Conservation (phyloP, 2,888 invertebrate genomes). For the Opisthograptis luteolata region DNA sequence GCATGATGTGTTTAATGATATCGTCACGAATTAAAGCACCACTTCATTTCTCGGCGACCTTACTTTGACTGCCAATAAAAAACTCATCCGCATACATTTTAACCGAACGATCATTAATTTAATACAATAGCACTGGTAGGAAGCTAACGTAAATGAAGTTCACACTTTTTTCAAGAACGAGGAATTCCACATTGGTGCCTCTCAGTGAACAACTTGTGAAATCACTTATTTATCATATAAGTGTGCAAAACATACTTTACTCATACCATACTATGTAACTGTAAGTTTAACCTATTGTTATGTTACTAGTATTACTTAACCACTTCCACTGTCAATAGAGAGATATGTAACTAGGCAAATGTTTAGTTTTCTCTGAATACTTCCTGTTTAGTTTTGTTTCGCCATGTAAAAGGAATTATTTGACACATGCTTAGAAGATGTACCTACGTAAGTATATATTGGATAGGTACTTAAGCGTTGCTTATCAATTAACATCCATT, state of each 20-base stretch:
- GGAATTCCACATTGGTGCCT: slow-evolving; percentile 30
- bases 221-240: slow-evolving; percentile 34
- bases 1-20: slow-evolving; percentile 40
- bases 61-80: slow-evolving; percentile 32
- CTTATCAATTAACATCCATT: too few species aligned
- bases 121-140: slow-evolving; percentile 28
- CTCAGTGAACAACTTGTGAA: slow-evolving; percentile 27
- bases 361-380: slow-evolving; percentile 27
- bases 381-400: slow-evolving; percentile 5
- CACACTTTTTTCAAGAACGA: slow-evolving; percentile 36
- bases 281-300: slow-evolving; percentile 35
- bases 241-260: slow-evolving; percentile 29
- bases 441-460: too few species aligned
- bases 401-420: too few species aligned
- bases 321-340: slow-evolving; percentile 29
- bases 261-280: slow-evolving; percentile 22
- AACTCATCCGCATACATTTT: slow-evolving; percentile 29
- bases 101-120: slow-evolving; percentile 12
- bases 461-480: too few species aligned
- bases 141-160: slow-evolving; percentile 23
- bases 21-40: slow-evolving; percentile 35
- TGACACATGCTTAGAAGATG: too few species aligned
- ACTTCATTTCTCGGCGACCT: slow-evolving; percentile 33
- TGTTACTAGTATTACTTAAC: slow-evolving; percentile 35
- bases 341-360: slow-evolving; percentile 30